Percentiles rank a stretch among this genome's conserved stretches.
Conservation (phyloP, 2,113 vertebrate species). For the Neodon shergylaensis region DNA sequence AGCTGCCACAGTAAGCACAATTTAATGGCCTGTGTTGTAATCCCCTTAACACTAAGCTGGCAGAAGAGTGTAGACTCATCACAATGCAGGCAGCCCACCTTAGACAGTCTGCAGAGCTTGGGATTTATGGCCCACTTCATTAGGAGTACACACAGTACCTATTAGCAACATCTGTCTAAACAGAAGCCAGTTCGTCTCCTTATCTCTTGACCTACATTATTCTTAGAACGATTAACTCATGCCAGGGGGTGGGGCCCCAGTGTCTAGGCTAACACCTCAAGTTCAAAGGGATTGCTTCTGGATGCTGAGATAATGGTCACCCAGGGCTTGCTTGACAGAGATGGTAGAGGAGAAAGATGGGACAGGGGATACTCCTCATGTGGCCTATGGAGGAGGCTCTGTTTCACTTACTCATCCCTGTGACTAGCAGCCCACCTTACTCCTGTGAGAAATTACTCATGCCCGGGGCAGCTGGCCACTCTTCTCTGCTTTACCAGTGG, state of each 20-base stretch:
- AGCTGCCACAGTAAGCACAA: not conserved
- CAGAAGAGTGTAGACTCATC: conserved; percentile 65
- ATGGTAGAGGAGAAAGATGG: not conserved
- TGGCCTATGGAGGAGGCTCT: not conserved
- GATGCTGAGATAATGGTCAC: not conserved
- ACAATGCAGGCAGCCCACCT: conserved; percentile 26
- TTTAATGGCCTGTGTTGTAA: conserved; percentile 64
- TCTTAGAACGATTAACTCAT: conserved; percentile 38
- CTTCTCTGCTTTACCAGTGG: not conserved
- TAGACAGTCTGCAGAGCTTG: conserved; percentile 44
- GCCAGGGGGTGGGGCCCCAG: not conserved
- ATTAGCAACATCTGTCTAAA: conserved; percentile 62
- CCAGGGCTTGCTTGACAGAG: not conserved
- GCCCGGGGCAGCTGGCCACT: not conserved
- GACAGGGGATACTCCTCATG: not conserved
- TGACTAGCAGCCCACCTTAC: not conserved
- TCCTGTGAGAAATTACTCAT: not conserved
- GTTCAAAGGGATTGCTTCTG: conserved; percentile 15
- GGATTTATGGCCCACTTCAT: conserved; percentile 76
- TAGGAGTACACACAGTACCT: conserved; percentile 69
- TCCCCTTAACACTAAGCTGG: conserved; percentile 44
- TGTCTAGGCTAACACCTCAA: conserved; percentile 1
- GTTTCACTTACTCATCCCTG: not conserved
- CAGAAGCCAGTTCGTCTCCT: not conserved
- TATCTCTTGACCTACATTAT: conserved; percentile 62